Conservation (phyloP, 2,113 vertebrate genomes). For the Otis tarda region DNA sequence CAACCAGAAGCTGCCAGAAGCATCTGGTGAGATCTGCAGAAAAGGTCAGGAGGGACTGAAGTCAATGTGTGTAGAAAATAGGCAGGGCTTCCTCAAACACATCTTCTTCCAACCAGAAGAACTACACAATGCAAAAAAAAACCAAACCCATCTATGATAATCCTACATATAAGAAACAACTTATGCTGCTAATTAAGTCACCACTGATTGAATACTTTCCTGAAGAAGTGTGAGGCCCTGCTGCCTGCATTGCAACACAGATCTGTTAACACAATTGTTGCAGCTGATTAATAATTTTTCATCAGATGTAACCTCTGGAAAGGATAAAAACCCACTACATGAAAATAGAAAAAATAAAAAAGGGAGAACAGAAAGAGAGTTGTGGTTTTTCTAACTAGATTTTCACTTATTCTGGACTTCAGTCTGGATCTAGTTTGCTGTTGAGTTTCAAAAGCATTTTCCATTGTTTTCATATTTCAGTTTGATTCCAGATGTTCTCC, state of each 20-base stretch:
- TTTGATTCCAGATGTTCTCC: conserved; percentile 32
- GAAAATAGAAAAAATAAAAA: neutral
- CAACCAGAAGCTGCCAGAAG: neutral
- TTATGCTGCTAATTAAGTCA: neutral
- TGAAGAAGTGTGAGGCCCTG: neutral
- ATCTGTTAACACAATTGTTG: neutral
- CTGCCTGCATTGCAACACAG: neutral
- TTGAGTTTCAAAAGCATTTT: conserved; percentile 26
- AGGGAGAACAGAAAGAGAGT: neutral
- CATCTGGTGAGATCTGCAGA: neutral
- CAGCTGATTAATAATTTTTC: neutral
- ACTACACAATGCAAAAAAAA: fast-evolving
- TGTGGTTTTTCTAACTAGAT: neutral
- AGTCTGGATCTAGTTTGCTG: neutral
- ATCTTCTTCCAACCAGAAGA: neutral
- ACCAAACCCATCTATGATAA: fast-evolving
- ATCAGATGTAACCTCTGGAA: neutral
- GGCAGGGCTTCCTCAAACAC: neutral
- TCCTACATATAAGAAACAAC: neutral
- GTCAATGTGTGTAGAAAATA: neutral
- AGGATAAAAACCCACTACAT: neutral
- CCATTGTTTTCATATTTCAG: conserved; percentile 23
- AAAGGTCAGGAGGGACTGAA: neutral
- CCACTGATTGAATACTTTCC: neutral
- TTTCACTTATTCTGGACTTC: neutral